Evolutionary conservation across 1,140 invertebrate species (phyloP).

Genomic region (Dryas iulia): DNA sequence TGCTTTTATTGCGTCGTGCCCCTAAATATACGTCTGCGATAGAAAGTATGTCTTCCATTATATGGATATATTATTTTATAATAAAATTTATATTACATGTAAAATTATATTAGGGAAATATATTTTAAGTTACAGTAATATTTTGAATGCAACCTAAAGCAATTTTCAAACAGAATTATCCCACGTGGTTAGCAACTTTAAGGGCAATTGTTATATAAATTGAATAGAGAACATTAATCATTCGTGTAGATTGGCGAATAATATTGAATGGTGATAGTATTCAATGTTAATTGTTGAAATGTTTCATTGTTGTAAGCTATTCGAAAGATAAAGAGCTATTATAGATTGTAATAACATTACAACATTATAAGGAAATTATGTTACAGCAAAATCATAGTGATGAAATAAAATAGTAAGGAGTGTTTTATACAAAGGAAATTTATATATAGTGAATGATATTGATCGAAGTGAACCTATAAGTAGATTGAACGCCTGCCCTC

Average conservation of each 20-base stretch:
- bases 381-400: background rate
- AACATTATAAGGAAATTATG: background rate
- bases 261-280: conserved; percentile 26
- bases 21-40: conserved; percentile 72
- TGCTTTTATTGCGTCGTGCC: conserved; percentile 76
- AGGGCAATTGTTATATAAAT: conserved; percentile 30
- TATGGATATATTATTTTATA: background rate
- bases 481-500: conserved; percentile 25
- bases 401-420: background rate
- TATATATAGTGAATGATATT: conserved; percentile 36
- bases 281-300: conserved; percentile 28
- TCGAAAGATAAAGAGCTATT: conserved; percentile 6
- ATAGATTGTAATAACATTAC: conserved; percentile 1
- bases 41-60: conserved; percentile 1
- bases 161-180: background rate
- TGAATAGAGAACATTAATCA: conserved; percentile 36
- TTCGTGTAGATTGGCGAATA: conserved; percentile 25
- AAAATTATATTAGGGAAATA: background rate
- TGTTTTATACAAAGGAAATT: conserved; percentile 34
- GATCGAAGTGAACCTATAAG: conserved; percentile 37
- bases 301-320: conserved; percentile 28
- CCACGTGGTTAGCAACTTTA: background rate
- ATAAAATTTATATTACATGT: background rate
- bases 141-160: background rate
- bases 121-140: background rate